These are phyloP conservation scores for Drosophila virilis DNA, from an alignment of 1,140 invertebrate species.

Conservation along the genomic window DNA sequence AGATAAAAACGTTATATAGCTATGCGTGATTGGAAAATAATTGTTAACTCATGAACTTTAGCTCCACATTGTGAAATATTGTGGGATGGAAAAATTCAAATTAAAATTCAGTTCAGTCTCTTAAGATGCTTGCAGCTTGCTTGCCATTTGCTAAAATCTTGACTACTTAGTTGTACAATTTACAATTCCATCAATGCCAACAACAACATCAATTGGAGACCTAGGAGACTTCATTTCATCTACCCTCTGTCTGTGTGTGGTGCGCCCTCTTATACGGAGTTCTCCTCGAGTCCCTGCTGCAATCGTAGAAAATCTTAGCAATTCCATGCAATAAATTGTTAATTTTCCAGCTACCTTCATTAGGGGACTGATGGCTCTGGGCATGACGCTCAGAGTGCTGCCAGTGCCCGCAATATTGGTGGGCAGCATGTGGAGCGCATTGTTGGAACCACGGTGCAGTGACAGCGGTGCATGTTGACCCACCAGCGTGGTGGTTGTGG, in stretches of 20 bases:
- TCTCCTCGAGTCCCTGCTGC: slow-evolving; percentile 78
- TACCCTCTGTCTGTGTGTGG: neutral
- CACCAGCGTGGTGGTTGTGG: slow-evolving; percentile 81
- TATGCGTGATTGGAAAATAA: slow-evolving; percentile 28
- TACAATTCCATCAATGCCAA: slow-evolving; percentile 28
- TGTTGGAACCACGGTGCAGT: slow-evolving; percentile 78
- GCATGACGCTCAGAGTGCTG: slow-evolving; percentile 74
- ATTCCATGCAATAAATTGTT: neutral
- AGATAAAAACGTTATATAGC: slow-evolving; percentile 10
- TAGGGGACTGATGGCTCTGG: slow-evolving; percentile 79
- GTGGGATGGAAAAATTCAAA: slow-evolving; percentile 37
- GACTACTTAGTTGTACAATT: slow-evolving; percentile 37
- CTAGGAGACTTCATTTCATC: slow-evolving; percentile 25
- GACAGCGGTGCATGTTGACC: slow-evolving; percentile 68
- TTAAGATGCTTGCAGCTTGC: slow-evolving; percentile 66
- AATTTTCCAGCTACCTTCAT: slow-evolving; percentile 70
- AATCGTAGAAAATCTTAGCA: slow-evolving; percentile 18
- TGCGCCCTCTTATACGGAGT: slow-evolving; percentile 59
- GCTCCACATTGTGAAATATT: slow-evolving; percentile 3
- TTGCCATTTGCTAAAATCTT: slow-evolving; percentile 64
- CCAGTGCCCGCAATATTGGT: slow-evolving; percentile 52
- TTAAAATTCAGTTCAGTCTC: slow-evolving; percentile 72
- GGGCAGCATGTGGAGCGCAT: slow-evolving; percentile 77
- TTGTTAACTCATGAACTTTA: slow-evolving; percentile 20
- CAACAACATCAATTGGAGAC: slow-evolving; percentile 15